Conservation (phyloP, 2,888 invertebrate species). For the Marronus borbonicus region DNA sequence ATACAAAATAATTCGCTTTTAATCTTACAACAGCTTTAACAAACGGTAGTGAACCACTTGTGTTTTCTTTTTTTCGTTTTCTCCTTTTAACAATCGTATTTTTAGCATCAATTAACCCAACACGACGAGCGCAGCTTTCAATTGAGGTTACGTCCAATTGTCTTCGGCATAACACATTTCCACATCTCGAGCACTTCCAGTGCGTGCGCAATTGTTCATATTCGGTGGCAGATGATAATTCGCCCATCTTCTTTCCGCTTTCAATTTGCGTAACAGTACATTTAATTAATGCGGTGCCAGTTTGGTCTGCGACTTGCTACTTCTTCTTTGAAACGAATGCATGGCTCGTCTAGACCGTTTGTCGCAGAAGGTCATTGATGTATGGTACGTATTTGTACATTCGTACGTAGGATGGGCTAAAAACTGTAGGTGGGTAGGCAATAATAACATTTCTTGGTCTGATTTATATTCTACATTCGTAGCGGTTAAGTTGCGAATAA, state of each 20-base stretch:
- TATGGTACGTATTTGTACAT: slow-evolving; percentile 43
- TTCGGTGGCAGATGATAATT: background rate
- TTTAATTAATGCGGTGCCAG: slow-evolving; percentile 54
- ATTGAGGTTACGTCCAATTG: slow-evolving; percentile 6
- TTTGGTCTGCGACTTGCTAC: slow-evolving; percentile 18
- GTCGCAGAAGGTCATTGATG: slow-evolving; percentile 63
- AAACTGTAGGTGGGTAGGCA: slow-evolving; percentile 46
- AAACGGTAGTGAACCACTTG: too few relatives aligned
- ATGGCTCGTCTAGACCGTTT: slow-evolving; percentile 57
- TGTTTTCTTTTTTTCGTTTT: too few relatives aligned
- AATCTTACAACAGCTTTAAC: too few relatives aligned
- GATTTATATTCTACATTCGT: slow-evolving; percentile 34
- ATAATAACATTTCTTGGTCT: slow-evolving; percentile 42
- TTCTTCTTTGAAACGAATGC: background rate
- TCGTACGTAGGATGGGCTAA: slow-evolving; percentile 59
- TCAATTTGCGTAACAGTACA: slow-evolving; percentile 49
- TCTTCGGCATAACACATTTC: background rate
- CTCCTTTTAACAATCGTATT: background rate
- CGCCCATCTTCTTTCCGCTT: slow-evolving; percentile 40
- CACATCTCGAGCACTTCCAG: background rate
- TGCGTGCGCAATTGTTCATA: slow-evolving; percentile 2
- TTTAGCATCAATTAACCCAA: background rate
- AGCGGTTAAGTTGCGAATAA: background rate
- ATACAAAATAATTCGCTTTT: too few relatives aligned
- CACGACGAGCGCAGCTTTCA: background rate